Evolutionary conservation across 2,888 invertebrate species (phyloP), one percentile per base, ranked within the genome.

Genomic region (Lasioglossum pauxillum): DNA sequence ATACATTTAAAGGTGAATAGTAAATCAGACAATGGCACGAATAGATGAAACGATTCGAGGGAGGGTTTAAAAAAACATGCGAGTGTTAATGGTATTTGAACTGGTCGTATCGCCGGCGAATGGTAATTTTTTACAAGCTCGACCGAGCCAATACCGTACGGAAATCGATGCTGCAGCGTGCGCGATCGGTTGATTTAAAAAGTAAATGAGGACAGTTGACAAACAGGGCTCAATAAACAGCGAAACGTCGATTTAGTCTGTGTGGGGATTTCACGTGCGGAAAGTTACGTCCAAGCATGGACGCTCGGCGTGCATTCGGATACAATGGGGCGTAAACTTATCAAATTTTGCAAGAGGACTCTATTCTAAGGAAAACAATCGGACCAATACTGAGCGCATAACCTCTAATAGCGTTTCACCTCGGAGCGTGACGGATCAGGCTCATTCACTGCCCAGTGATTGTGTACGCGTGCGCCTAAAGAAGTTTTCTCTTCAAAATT

Each of bases 181-280:
- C 19, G 44, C 64, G 74, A 31, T 46, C 71, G 38, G 46, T 46
- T 38, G 72, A 80, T 83, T 71, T 60, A 49, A 80, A 83, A 72
- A 64, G 71, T 83, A 83, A 80, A 83, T 80, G 83, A 76, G 75
- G 57, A 67, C 74, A 74, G 80, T 74, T 80, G 72, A 46, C 44
- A 46, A 73, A 78, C 64, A n/a, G 19, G 27, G 41, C 27, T 53
- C 38, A 2, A 41, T 72, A 79, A 82, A 82, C 31, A 78, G 8
- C 78, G 49, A 31, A 10, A 57, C 38, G 49, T 38, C 49, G 27
- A 27, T 76, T 46, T 19, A 46, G 10, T 38, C 19, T 19, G 69
- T 69, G 23, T 23, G 38, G 69, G 10, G 38, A n/a, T 78, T 41
- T 74, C 44, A 5, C 27, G 14, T 38, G 14, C n/a, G 7, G 10